Base-by-base conservation (phyloP, 2,113 vertebrate species). In the Hoplias malabaricus region DNA sequence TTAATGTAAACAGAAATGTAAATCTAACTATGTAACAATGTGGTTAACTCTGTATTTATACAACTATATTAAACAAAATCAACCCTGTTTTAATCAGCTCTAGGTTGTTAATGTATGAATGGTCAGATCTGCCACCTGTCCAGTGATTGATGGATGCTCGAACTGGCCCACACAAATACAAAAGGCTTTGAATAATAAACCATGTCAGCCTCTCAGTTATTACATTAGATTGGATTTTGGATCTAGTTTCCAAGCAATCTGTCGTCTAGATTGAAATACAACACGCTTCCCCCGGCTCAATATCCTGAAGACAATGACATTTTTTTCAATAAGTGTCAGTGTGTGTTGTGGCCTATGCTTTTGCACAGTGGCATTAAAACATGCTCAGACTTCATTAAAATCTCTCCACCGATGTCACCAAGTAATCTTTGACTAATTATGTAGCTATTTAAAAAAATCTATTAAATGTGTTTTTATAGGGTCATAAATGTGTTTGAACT, bases 231-330 rank as follows among this genome's bases (percentile, higher is more conserved):
- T 5, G 8, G 73, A 16, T 54, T 33, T 38, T 19, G 19, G 61
- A 56, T 54, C 46, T 25, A 76, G 36, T 42, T 76, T 68, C 36
- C 50, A 56, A 67, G 36, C 25, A 38, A 67, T 57, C 62, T 23
- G 19, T 7, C n/a, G 5, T 76, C 36, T 48, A 50, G 42, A 50
- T 23, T 50, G 42, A 10, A 74, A 74, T 36, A 6, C 34, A 34
- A 50, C 57, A 63, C 42, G 25, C 29, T 10, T 75, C 46, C 50
- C 36, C 48, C 21, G 27, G 43, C 62, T 36, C 19, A 27, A 5
- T 29, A 65, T 66, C 12, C 10, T 66, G 19, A 66, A 25, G 40
- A 46, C 65, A 25, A 29, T 46, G 40, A 8, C n/a, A 13, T 43
- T 14, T 29, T 63, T 63, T 7, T 57, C 50, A 57, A 36, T 31